Evolutionary conservation across 2,888 invertebrate species (phyloP), one percentile per base, ranked within the genome.

Genomic region (Lochmaea capreae): DNA sequence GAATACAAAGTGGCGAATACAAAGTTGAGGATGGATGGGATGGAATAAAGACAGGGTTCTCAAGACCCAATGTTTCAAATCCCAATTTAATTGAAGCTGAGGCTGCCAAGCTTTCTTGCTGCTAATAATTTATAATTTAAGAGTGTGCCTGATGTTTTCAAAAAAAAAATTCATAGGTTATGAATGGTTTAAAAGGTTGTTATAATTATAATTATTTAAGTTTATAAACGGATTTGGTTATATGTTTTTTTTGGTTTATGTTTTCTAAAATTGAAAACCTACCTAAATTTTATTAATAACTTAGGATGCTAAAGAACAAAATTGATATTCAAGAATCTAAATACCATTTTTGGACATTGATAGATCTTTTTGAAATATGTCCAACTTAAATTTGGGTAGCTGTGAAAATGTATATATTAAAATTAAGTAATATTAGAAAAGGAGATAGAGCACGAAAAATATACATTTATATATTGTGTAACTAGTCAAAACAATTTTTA

Each of bases 1-100:
- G 96, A 85, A 94, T 98, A 83, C 94, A 95, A 83, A 93, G 93
- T 14, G 97, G 97, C 16, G 96, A 97, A 88, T 97, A 98, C 85
- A 95, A 95, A 86, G 92, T 96, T 2, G 96, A 96, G 84, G 97
- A 97, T 78, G 98, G 97, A 14, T 98, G 98, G 97, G 98, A 98
- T 84, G 98, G 98, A 6, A 97, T 98, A 70, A 98, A 98, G 87
- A 95, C 95, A 46, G 98, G 98, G 39, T 96, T 95, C 87, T 92
- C 94, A 79, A 88, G 95, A 80, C 94, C 95, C 33, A 94, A 93
- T 78, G 94, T 93, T 76, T 89, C 94, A 86, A 95, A 95, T 87
- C 94, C 94, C 85, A 95, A 95, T 88, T 89, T 97, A 77, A 92
- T 94, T 62, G 96, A 97, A 87, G 97, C 95, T 0, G 97, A 97